Evolutionary conservation across 2,113 vertebrate genomes (phyloP).

Genomic region (Struthio camelus): DNA sequence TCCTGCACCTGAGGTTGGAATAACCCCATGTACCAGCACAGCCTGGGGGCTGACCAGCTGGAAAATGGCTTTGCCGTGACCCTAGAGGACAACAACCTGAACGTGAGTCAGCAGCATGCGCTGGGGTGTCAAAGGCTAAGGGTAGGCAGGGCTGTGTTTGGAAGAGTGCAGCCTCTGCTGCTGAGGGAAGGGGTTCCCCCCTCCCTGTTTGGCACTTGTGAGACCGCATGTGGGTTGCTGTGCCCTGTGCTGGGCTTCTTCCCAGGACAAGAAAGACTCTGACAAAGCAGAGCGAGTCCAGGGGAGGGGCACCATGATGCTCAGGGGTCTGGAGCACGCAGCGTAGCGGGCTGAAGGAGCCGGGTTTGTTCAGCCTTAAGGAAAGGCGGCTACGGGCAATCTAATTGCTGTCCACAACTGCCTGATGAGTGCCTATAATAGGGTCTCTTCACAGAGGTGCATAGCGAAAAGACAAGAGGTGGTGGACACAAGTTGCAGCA

Average conservation of each 20-base stretch:
- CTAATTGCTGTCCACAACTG: not conserved
- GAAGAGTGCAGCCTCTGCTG: not conserved
- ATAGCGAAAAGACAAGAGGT: not conserved
- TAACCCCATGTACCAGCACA: rapidly evolving
- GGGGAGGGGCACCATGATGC: rapidly evolving
- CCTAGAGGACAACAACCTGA: not conserved
- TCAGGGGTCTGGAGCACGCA: not conserved
- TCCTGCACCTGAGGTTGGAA: not conserved
- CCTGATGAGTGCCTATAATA: not conserved
- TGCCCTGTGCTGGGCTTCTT: not conserved
- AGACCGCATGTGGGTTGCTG: not conserved
- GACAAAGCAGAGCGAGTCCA: not conserved
- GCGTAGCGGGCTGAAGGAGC: not conserved
- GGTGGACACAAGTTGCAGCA: not conserved
- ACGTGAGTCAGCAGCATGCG: not conserved
- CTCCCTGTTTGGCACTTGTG: not conserved
- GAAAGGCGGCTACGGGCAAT: not conserved
- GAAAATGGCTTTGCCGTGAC: too few species aligned
- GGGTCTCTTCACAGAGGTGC: not conserved
- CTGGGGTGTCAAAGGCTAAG: not conserved
- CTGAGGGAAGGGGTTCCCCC: not conserved
- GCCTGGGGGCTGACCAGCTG: not conserved
- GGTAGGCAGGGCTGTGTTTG: not conserved
- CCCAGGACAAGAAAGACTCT: not conserved
- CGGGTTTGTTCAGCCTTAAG: not conserved